Conservation (phyloP, 1,140 invertebrate species). For the Ptiloglossa arizonensis region DNA sequence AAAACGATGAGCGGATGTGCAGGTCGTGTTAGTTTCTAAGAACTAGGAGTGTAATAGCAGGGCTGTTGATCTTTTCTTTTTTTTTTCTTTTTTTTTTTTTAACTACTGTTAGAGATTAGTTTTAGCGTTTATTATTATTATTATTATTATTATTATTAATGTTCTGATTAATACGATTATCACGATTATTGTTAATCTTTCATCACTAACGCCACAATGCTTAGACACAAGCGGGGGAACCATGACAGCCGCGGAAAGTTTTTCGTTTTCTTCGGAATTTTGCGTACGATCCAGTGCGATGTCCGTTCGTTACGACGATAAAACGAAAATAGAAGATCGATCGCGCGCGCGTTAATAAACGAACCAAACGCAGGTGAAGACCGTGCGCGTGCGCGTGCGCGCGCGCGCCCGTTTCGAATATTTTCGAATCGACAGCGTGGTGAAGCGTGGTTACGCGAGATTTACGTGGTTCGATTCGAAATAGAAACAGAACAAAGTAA, state of each 20-base stretch:
- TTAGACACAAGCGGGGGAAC: slow-evolving; percentile 68
- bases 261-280: slow-evolving; percentile 25
- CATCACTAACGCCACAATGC: slow-evolving; percentile 53
- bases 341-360: neutral
- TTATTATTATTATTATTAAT: slow-evolving; percentile 4
- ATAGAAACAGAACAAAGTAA: slow-evolving; percentile 1
- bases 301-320: slow-evolving; percentile 21
- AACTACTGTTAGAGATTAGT: slow-evolving; percentile 68
- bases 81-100: slow-evolving; percentile 34
- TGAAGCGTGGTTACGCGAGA: neutral
- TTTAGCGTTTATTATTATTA: slow-evolving; percentile 30
- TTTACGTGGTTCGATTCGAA: neutral
- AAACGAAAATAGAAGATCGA: slow-evolving; percentile 22
- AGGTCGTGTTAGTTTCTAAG: slow-evolving; percentile 42
- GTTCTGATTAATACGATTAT: slow-evolving; percentile 12
- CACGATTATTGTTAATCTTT: slow-evolving; percentile 30
- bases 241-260: slow-evolving; percentile 67
- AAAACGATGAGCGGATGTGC: slow-evolving; percentile 45
- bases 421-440: slow-evolving; percentile 13
- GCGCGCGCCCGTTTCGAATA: neutral
- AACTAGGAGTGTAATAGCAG: slow-evolving; percentile 62
- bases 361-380: neutral
- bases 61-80: slow-evolving; percentile 60
- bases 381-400: too few species aligned
- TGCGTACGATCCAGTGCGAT: neutral